phyloP scores from a whole-genome alignment of 2,797 vertebrate genomes.

The Xiphorhynchus erythropygius region DNA sequence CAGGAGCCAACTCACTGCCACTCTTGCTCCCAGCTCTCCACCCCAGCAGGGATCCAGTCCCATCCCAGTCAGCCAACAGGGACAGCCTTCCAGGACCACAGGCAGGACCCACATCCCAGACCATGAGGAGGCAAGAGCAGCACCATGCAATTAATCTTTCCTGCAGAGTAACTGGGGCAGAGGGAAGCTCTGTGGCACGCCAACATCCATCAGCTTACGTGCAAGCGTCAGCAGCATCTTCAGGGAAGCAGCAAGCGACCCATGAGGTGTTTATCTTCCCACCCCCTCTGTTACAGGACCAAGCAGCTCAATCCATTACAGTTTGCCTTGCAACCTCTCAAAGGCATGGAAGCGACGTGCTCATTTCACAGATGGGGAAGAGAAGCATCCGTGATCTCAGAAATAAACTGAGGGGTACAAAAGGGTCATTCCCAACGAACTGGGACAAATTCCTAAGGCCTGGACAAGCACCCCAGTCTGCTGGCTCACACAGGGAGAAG shows the following conservation, averaged over 20 bases:
- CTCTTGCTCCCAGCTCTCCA: not conserved
- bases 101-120: not conserved
- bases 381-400: not conserved
- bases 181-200: not conserved
- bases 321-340: not conserved
- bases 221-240: not conserved
- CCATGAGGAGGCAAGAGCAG: accelerated
- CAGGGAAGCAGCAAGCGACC: not conserved
- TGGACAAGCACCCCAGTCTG: not conserved
- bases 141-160: not conserved
- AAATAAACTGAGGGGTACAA: not conserved
- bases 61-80: not conserved
- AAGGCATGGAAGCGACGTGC: not conserved
- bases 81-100: not conserved
- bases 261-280: not conserved
- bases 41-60: not conserved
- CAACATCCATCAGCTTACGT: not conserved
- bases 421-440: not conserved
- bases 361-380: not conserved
- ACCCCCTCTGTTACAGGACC: not conserved
- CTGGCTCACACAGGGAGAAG: not conserved
- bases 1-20: accelerated
- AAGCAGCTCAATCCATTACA: not conserved
- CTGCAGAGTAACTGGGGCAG: not conserved
- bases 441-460: not conserved